Evolutionary conservation across 2,113 vertebrate genomes (phyloP), one percentile per base, ranked within the genome.

Genomic region (Nothobranchius kuhntae): DNA sequence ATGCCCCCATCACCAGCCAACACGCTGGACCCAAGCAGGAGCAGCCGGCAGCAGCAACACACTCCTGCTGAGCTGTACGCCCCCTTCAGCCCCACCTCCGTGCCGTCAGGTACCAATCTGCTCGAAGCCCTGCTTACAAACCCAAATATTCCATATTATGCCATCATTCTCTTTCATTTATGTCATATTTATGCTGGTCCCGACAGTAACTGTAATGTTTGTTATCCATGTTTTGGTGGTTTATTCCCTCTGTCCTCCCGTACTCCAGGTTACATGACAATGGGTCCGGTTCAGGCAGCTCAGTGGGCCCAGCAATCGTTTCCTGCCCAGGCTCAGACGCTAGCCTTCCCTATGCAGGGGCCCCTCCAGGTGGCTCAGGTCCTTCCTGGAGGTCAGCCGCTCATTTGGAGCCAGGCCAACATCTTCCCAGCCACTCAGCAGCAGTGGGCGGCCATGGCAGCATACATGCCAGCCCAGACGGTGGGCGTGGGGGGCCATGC

Each of bases 1-100:
- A 98, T 96, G 91, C 98, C 98, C 75, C 96, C 96, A 46, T 98
- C 97, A 86, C 98, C 98, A 89, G 97, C 97, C 94, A 97, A 96
- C 94, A 96, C 96, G 79, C 94, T 99, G 93, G 96, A 96, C 91
- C 94, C 96, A 5, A 94, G 94, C 89, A 93, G 96, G 87, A 95
- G 93, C 88, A 83, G 88, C 77, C 89, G 84, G 93, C 91, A 87
- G 65, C 91, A 91, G 70, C 96, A 95, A 77, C 93, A 94, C 67
- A 93, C 91, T 75, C 92, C 94, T 71, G 92, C 95, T 72, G 96
- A 98, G 68, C 89, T 96, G 91, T 97, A 97, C 71, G 91, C 95
- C 87, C 94, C 96, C 82, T 98, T 98, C 86, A 95, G 94, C 90
- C 94, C 96, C 84, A 94, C 95, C 87, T 95, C 96, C 47, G 92